Evolutionary conservation across 1,140 invertebrate genomes (phyloP).

Genomic region (Riptortus pedestris): DNA sequence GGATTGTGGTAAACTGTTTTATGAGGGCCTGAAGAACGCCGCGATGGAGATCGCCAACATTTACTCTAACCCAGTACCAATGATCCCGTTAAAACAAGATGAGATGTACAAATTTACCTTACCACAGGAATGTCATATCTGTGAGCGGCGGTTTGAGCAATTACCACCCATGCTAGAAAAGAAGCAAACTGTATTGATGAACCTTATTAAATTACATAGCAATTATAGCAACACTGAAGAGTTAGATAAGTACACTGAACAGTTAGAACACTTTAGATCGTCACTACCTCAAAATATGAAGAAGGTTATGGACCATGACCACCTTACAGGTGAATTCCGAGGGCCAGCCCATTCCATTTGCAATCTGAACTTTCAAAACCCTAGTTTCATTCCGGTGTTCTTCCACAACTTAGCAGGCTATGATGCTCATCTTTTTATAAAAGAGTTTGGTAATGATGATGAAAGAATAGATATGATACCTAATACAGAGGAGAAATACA

Average conservation of each 20-base stretch:
- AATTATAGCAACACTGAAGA: not conserved
- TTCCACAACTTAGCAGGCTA: too few relatives aligned
- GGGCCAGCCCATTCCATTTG: not conserved
- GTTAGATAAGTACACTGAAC: not conserved
- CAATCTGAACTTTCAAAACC: not conserved
- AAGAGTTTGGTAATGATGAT: too few relatives aligned
- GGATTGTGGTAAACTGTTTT: not conserved
- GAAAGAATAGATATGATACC: not conserved
- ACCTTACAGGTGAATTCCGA: not conserved
- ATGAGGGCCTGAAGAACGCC: not conserved
- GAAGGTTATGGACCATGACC: not conserved
- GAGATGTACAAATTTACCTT: not conserved
- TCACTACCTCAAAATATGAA: not conserved
- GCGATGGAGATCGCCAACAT: not conserved
- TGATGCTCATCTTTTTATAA: too few relatives aligned
- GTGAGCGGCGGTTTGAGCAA: not conserved
- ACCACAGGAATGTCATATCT: not conserved
- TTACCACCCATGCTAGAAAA: not conserved
- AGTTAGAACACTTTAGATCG: not conserved
- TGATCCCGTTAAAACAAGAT: not conserved
- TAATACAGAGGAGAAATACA: not conserved
- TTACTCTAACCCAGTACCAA: not conserved
- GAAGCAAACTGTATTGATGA: not conserved
- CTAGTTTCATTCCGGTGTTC: not conserved
- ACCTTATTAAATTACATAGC: not conserved